Conservation (phyloP, 1,140 invertebrate genomes). For the Latrodectus geometricus region DNA sequence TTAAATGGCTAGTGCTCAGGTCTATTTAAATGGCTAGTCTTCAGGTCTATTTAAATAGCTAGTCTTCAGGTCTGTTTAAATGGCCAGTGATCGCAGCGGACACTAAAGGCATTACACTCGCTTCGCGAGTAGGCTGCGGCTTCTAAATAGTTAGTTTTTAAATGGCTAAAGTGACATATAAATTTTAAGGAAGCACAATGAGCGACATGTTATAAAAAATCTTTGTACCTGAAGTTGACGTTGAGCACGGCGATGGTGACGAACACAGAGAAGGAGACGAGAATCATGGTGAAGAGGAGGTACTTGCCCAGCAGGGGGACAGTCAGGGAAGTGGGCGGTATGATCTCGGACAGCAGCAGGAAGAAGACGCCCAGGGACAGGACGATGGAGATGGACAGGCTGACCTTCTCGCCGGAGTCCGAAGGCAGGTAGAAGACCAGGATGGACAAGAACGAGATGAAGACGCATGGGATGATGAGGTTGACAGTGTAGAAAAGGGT, state of each 20-base stretch:
- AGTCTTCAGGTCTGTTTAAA: no score
- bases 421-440: slow-evolving; percentile 99
- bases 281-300: slow-evolving; percentile 97
- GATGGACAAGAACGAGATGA: slow-evolving; percentile 96
- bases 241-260: slow-evolving; percentile 98
- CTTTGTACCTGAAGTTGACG: slow-evolving; percentile 84
- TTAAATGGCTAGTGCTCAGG: no score
- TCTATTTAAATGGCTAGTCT: no score
- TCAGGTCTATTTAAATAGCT: no score
- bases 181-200: no score
- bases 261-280: slow-evolving; percentile 97
- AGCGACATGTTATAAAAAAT: neutral
- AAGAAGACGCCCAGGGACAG: slow-evolving; percentile 99
- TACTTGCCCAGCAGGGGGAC: slow-evolving; percentile 98
- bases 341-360: slow-evolving; percentile 95
- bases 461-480: slow-evolving; percentile 95
- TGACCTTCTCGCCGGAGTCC: slow-evolving; percentile 96
- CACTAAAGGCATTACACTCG: no score
- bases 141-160: neutral
- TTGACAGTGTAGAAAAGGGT: slow-evolving; percentile 97
- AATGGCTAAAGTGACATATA: neutral
- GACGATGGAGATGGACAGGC: slow-evolving; percentile 97
- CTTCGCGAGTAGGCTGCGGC: no score
- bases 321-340: slow-evolving; percentile 95
- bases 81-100: no score